These are phyloP conservation scores for Glossophaga mutica DNA, from an alignment of 2,797 vertebrate species.

Conservation along the genomic window DNA sequence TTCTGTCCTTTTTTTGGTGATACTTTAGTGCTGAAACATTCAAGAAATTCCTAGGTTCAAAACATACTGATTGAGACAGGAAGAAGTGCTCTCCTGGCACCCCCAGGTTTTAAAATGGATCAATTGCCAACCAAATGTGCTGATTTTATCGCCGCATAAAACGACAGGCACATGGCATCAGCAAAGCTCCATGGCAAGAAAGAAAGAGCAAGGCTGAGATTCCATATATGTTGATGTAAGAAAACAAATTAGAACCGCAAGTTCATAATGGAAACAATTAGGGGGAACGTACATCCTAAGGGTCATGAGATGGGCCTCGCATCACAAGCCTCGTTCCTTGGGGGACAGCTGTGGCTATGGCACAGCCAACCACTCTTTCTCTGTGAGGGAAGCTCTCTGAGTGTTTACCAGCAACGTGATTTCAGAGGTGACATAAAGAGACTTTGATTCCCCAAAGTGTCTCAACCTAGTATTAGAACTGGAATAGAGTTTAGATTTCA, in stretches of 20 bases:
- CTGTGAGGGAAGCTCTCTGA: background rate
- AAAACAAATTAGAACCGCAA: background rate
- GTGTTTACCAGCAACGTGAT: background rate
- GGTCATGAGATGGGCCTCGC: background rate
- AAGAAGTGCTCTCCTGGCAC: slow-evolving; percentile 41
- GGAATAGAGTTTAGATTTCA: background rate
- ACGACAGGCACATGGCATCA: slow-evolving; percentile 19
- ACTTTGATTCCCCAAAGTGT: background rate
- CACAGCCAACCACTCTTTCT: background rate
- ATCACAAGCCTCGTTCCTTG: rapidly evolving
- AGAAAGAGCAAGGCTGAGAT: background rate
- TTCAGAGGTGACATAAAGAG: background rate
- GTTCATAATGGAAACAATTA: background rate
- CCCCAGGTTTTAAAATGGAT: slow-evolving; percentile 45
- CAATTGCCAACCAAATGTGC: slow-evolving; percentile 1
- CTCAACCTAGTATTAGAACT: background rate
- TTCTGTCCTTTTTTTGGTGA: slow-evolving; percentile 53
- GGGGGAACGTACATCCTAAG: background rate
- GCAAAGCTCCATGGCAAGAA: background rate
- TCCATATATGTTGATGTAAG: background rate
- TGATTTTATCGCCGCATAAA: slow-evolving; percentile 44
- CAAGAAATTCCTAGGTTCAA: slow-evolving; percentile 48
- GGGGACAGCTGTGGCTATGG: too few species aligned
- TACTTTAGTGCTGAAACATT: slow-evolving; percentile 32
- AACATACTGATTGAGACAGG: slow-evolving; percentile 16